Percentiles rank a stretch among this genome's conserved stretches.
Evolutionary conservation across 2,113 vertebrate genomes (phyloP).

Genomic region (Brachypteracias leptosomus): DNA sequence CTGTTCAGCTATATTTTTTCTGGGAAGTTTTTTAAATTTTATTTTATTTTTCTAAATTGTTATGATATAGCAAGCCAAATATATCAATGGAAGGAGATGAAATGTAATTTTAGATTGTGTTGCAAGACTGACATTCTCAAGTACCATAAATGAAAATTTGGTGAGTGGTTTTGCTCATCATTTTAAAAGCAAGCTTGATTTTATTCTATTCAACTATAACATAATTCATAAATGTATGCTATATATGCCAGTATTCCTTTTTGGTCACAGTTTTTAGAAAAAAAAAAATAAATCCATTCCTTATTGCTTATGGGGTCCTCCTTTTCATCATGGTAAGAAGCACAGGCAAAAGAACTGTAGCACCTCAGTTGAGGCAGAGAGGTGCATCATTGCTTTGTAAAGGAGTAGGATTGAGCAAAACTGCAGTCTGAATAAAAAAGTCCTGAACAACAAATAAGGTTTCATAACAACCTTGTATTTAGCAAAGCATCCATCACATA

Average conservation of each 20-base stretch:
- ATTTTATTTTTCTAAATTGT: not conserved
- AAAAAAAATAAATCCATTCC: not conserved
- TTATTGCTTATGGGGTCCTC: not conserved
- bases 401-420: not conserved
- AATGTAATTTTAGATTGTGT: not conserved
- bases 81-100: not conserved
- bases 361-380: not conserved
- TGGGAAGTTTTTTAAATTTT: not conserved
- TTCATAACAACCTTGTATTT: not conserved
- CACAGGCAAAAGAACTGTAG: not conserved
- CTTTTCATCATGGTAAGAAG: not conserved
- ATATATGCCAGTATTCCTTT: not conserved
- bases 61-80: not conserved
- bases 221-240: not conserved
- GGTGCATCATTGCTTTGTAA: not conserved
- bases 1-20: not conserved
- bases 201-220: not conserved
- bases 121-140: not conserved
- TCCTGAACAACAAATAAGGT: not conserved
- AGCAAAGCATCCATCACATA: not conserved
- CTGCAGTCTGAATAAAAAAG: not conserved
- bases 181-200: not conserved
- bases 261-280: not conserved
- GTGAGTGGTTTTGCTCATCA: not conserved
- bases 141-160: not conserved